phyloP scores from a whole-genome alignment of 2,113 vertebrate species.

The Rhynchomys soricoides region DNA sequence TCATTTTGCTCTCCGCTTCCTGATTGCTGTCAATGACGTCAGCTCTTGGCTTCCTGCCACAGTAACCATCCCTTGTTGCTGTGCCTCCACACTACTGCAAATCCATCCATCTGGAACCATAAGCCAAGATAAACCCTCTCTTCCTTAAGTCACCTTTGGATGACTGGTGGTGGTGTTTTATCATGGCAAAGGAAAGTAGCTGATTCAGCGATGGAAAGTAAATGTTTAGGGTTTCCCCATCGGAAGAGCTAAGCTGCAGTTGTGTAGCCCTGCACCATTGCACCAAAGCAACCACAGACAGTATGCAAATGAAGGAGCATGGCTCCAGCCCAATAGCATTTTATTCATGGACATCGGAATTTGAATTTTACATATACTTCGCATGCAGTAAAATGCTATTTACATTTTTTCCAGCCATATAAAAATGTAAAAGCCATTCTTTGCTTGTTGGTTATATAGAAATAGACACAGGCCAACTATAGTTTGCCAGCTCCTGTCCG shows the following conservation, averaged over 20 bases:
- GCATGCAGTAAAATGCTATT: constrained; percentile 45
- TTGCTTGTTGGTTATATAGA: neutral
- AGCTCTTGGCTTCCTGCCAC: neutral
- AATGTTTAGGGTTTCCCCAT: neutral
- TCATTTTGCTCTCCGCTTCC: neutral
- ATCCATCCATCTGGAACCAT: neutral
- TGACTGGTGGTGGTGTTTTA: neutral
- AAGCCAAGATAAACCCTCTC: neutral
- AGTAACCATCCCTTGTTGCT: neutral
- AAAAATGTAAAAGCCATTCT: constrained; percentile 40
- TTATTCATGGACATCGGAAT: constrained; percentile 53
- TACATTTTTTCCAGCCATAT: constrained; percentile 26
- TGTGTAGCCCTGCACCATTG: neutral
- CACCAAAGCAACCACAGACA: neutral
- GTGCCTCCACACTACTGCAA: neutral
- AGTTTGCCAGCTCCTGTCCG: neutral
- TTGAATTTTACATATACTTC: constrained; percentile 65
- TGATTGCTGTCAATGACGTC: neutral
- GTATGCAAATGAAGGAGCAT: neutral
- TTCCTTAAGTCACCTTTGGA: neutral
- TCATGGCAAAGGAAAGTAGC: neutral
- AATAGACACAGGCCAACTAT: neutral
- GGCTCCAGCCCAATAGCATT: neutral
- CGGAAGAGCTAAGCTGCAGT: neutral
- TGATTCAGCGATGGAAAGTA: neutral